These are phyloP conservation scores for Smutsia temminckii DNA, from an alignment of 2,797 vertebrate species.

Conservation along the genomic window DNA sequence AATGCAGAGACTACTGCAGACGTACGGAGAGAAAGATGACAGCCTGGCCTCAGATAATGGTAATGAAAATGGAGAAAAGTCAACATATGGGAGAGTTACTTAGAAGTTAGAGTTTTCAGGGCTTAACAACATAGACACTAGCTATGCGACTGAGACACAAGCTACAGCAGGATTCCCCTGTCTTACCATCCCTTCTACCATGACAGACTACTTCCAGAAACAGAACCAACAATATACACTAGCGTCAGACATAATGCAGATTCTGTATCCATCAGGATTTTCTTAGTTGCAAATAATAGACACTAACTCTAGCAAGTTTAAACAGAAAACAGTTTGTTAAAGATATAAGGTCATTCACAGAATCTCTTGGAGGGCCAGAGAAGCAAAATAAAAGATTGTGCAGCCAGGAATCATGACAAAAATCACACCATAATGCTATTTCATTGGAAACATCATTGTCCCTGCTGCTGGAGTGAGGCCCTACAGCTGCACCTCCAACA, in stretches of 20 bases:
- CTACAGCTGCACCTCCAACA: not conserved
- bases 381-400: not conserved
- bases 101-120: not conserved
- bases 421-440: not conserved
- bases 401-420: not conserved
- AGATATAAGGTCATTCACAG: not conserved
- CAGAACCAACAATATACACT: not conserved
- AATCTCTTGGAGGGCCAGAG: not conserved
- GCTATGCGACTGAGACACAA: not conserved
- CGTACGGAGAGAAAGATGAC: not conserved
- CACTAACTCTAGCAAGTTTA: not conserved
- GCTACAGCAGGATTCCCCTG: not conserved
- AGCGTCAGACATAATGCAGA: not conserved
- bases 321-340: slow-evolving; percentile 23
- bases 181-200: not conserved
- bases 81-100: not conserved
- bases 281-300: not conserved
- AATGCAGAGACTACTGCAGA: not conserved
- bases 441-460: not conserved
- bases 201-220: not conserved
- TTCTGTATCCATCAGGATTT: not conserved
- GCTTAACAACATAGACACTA: not conserved
- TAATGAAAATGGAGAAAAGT: not conserved
- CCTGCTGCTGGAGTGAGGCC: not conserved
- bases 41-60: not conserved